Evolutionary conservation across 2,113 vertebrate species (phyloP), one percentile per base, ranked within the genome.

Genomic region (Corythornis vintsioides): DNA sequence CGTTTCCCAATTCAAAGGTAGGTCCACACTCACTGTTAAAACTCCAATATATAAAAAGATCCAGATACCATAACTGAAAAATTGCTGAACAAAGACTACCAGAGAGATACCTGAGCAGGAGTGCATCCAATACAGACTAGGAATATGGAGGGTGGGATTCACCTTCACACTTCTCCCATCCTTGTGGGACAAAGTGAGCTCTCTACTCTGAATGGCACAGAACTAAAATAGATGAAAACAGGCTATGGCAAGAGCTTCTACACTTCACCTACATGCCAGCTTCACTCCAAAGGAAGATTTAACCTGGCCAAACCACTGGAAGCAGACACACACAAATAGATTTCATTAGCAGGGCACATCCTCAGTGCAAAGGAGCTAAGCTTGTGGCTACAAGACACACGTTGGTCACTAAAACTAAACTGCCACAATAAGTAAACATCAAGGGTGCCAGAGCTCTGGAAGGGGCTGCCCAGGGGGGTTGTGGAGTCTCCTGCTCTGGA

Each of bases 371-470:
- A 86, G 33, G 6, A 33, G 38, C 31, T 38, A 81, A 64, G 48
- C 22, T 89, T 43, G n/a, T 4, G 5, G 17, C 42, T 86, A 38
- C 24, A 48, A 66, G 10, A 77, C 65, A 59, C 11, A 25, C 0
- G 0, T 24, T 47, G 12, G 31, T 40, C 40, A 29, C 74, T 35
- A 71, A 83, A 83, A 50, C 15, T 38, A 57, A 82, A 47, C 1
- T 1, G 52, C 25, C 18, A 22, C 5, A 40, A 65, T 3, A 65
- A 0, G 0, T 18, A 82, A 90, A 13, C 2, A 3, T 38, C 38
- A 38, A 38, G 38, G 38, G 38, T 38, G 38, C 9, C 38, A 38
- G 38, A 38, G 38, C 38, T 38, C 38, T 38, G 38, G 38, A 10
- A 38, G 10, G 10, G 38, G 38, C 38, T 38, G 38, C 38, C 38